Percentiles rank a stretch among this genome's conserved stretches.
These are phyloP conservation scores for Anastrepha obliqua DNA, from an alignment of 1,140 invertebrate species.

Conservation along the genomic window DNA sequence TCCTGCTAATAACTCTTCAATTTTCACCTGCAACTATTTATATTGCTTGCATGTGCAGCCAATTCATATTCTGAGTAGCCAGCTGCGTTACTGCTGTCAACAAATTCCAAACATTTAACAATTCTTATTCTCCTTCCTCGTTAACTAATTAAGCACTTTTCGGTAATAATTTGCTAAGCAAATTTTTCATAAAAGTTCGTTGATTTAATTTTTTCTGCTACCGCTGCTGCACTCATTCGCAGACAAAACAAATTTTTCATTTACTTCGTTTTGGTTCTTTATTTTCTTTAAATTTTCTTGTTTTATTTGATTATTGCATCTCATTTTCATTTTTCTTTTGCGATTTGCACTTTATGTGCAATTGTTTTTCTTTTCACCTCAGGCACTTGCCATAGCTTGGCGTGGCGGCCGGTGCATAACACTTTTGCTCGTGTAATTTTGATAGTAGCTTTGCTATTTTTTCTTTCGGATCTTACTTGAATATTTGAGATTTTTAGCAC, in stretches of 20 bases:
- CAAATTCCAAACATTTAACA: constrained; percentile 29
- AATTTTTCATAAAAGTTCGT: constrained; percentile 26
- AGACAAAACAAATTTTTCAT: constrained; percentile 26
- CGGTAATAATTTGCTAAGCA: background rate
- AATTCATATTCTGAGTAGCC: background rate
- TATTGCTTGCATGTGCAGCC: background rate
- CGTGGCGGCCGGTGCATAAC: background rate
- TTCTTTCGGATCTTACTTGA: constrained; percentile 36
- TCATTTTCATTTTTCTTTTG: background rate
- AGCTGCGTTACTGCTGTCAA: background rate
- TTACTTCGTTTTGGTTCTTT: background rate
- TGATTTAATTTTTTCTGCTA: constrained; percentile 23
- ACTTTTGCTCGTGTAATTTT: background rate
- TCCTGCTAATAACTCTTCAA: background rate
- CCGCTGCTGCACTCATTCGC: background rate
- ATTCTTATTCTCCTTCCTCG: constrained; percentile 1
- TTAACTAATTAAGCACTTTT: constrained; percentile 31
- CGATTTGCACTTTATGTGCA: background rate
- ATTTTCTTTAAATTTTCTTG: background rate
- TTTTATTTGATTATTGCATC: background rate
- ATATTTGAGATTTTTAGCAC: constrained; percentile 31
- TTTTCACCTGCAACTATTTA: background rate
- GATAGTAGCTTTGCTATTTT: background rate
- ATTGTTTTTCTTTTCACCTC: background rate
- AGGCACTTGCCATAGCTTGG: constrained; percentile 30